These are phyloP conservation scores for Cydia splendana DNA, from an alignment of 1,140 invertebrate species.

Conservation along the genomic window DNA sequence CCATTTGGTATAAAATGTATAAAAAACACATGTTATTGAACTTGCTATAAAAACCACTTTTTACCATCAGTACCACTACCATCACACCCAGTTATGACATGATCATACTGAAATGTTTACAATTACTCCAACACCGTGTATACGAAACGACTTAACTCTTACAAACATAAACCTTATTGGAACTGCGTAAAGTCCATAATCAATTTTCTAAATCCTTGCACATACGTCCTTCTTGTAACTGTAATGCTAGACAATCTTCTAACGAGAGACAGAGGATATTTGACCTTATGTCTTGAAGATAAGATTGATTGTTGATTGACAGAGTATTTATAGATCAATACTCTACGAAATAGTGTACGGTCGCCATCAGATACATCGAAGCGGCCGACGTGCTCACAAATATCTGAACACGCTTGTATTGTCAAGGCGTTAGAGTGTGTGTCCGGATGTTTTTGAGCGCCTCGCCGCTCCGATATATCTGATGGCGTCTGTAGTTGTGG, in stretches of 20 bases:
- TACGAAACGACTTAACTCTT: not conserved
- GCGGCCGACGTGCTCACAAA: too few species aligned
- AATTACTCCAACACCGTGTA: not conserved
- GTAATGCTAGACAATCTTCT: too few species aligned
- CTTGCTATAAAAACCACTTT: not conserved
- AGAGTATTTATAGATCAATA: too few species aligned
- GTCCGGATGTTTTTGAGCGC: too few species aligned
- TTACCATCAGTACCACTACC: not conserved
- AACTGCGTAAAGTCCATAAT: not conserved
- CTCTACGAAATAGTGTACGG: too few species aligned
- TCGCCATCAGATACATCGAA: too few species aligned
- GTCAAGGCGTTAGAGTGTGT: too few species aligned
- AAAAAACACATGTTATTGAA: conserved; percentile 19
- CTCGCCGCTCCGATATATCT: too few species aligned
- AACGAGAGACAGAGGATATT: too few species aligned
- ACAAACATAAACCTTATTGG: not conserved
- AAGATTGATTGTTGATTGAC: too few species aligned
- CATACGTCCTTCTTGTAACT: not conserved
- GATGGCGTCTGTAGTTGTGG: not conserved
- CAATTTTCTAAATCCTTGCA: not conserved
- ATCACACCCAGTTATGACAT: conserved; percentile 3
- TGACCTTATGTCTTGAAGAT: too few species aligned
- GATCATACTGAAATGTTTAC: conserved; percentile 10
- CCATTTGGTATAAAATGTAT: not conserved
- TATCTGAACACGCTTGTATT: too few species aligned